Conservation (phyloP, 1,140 invertebrate genomes). For the Drosophila nigrodunni region DNA sequence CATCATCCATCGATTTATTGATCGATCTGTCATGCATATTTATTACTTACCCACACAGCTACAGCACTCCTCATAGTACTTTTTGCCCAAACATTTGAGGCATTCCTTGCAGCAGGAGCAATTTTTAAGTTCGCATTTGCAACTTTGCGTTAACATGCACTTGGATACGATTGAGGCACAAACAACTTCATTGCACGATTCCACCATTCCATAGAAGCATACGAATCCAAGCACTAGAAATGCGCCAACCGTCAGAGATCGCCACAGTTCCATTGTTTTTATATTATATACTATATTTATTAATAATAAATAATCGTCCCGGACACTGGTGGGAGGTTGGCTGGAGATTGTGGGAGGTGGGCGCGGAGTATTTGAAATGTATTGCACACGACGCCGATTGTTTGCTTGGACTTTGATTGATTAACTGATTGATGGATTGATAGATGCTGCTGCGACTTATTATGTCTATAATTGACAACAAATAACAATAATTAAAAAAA, state of each 20-base stretch:
- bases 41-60: slow-evolving; percentile 90
- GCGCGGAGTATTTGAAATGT: slow-evolving; percentile 7
- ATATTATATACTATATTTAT: slow-evolving; percentile 15
- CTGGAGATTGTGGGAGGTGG: slow-evolving; percentile 5
- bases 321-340: slow-evolving; percentile 16
- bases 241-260: slow-evolving; percentile 69
- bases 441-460: slow-evolving; percentile 19
- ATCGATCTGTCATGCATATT: background rate
- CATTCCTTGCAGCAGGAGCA: slow-evolving; percentile 97
- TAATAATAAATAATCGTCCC: background rate
- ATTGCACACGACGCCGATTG: slow-evolving; percentile 28
- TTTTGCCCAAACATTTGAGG: slow-evolving; percentile 93
- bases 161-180: slow-evolving; percentile 94
- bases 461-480: slow-evolving; percentile 49
- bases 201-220: slow-evolving; percentile 72
- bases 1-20: slow-evolving; percentile 52
- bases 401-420: slow-evolving; percentile 28
- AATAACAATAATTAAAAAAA: slow-evolving; percentile 54
- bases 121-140: slow-evolving; percentile 96
- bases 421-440: slow-evolving; percentile 23
- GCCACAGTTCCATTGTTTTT: slow-evolving; percentile 69
- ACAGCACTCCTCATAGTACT: slow-evolving; percentile 96
- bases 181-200: slow-evolving; percentile 82
- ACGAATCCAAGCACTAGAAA: slow-evolving; percentile 65
- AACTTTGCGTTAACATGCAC: slow-evolving; percentile 97